phyloP scores from a whole-genome alignment of 2,888 invertebrate species.

The Morinoia aosen region DNA sequence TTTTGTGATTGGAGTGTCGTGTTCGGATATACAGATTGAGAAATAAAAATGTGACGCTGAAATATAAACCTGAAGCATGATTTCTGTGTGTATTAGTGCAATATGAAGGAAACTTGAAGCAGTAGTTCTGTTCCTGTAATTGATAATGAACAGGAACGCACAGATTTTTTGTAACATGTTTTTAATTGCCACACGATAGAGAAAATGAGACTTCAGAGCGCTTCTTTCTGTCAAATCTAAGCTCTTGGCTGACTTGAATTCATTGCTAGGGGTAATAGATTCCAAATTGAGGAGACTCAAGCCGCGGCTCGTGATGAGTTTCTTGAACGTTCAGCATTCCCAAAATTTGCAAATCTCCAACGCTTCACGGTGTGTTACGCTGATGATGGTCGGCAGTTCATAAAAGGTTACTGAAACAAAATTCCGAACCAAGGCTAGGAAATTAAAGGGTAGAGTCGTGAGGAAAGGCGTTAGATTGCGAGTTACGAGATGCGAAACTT shows the following conservation, averaged over 20 bases:
- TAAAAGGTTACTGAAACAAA: constrained; percentile 8
- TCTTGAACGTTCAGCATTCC: not conserved
- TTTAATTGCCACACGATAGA: not conserved
- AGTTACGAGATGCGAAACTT: constrained; percentile 52
- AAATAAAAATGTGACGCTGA: not conserved
- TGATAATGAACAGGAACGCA: not conserved
- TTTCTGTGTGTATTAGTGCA: not conserved
- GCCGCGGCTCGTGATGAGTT: not conserved
- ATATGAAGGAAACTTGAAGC: not conserved
- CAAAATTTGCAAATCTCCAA: not conserved
- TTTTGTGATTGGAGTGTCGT: not conserved
- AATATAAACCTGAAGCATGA: not conserved
- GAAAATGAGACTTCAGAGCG: not conserved
- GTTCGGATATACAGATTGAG: not conserved
- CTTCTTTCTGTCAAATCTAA: not conserved
- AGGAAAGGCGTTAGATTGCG: constrained; percentile 32
- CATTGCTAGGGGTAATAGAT: not conserved
- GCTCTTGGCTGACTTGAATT: not conserved
- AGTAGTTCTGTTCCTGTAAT: not conserved
- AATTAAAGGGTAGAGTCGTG: constrained; percentile 37
- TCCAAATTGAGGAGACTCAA: not conserved
- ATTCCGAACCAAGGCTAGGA: not conserved
- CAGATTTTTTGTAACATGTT: not conserved
- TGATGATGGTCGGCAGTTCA: not conserved
- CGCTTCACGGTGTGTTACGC: constrained; percentile 8